Conservation (phyloP, 2,888 invertebrate species). For the Drosophila koepferae region DNA sequence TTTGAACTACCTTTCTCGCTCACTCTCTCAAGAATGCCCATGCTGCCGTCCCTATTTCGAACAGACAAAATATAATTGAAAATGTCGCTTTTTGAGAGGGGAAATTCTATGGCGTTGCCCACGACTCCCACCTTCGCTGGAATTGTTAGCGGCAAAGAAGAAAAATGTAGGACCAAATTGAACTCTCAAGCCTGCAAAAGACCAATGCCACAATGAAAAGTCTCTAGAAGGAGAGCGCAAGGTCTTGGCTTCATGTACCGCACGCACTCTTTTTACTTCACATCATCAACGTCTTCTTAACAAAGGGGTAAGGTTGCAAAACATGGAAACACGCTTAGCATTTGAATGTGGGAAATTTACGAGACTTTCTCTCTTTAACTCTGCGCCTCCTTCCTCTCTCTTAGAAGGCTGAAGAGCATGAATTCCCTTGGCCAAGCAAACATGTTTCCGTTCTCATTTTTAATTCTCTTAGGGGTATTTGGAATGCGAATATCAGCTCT, state of each 20-base stretch:
- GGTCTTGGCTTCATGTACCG: background rate
- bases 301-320: slow-evolving; percentile 16
- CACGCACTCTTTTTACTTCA: background rate
- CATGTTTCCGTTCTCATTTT: background rate
- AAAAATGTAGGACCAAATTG: slow-evolving; percentile 34
- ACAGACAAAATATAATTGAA: slow-evolving; percentile 18
- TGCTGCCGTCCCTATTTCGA: background rate
- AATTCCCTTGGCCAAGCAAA: slow-evolving; percentile 11
- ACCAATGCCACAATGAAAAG: background rate
- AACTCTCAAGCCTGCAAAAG: slow-evolving; percentile 2
- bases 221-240: slow-evolving; percentile 20
- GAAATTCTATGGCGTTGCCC: slow-evolving; percentile 11
- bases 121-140: background rate
- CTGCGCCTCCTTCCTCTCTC: background rate
- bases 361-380: slow-evolving; percentile 14
- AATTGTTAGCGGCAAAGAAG: slow-evolving; percentile 6
- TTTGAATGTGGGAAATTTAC: slow-evolving; percentile 11
- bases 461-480: background rate
- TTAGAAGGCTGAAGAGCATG: slow-evolving; percentile 2
- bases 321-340: background rate
- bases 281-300: background rate
- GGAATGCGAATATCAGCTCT: background rate
- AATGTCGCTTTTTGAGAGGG: slow-evolving; percentile 17
- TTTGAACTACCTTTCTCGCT: slow-evolving; percentile 16
- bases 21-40: background rate